Evolutionary conservation across 2,888 invertebrate species (phyloP).

Genomic region (Yponomeuta evonymella): DNA sequence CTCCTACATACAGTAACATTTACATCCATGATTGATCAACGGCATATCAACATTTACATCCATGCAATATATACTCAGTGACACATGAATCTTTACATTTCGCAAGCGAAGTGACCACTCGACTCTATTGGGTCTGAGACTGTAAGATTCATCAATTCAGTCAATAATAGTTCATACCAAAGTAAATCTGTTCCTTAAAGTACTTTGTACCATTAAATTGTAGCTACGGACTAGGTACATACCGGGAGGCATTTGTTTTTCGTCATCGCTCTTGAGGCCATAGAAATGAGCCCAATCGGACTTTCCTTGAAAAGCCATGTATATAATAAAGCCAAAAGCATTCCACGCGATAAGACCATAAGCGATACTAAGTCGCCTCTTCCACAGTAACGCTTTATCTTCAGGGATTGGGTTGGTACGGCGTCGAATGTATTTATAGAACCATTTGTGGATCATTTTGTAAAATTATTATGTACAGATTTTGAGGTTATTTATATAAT

Average conservation of each 20-base stretch:
- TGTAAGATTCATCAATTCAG: no score
- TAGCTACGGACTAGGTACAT: conserved; percentile 20
- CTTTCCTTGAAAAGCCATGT: conserved; percentile 76
- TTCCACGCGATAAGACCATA: conserved; percentile 84
- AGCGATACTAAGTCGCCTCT: conserved; percentile 75
- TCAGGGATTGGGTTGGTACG: conserved; percentile 60
- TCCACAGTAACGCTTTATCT: conserved; percentile 76
- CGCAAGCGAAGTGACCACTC: no score
- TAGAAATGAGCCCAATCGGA: conserved; percentile 81
- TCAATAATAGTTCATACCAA: no score
- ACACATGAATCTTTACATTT: no score
- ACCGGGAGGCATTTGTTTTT: conserved; percentile 76
- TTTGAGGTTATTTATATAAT: conserved; percentile 17
- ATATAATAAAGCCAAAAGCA: conserved; percentile 80
- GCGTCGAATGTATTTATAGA: conserved; percentile 56
- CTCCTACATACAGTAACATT: no score
- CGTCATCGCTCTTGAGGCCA: conserved; percentile 79
- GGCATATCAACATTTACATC: no score
- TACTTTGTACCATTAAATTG: neutral
- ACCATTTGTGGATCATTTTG: conserved; percentile 58
- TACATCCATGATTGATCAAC: no score
- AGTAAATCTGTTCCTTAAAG: no score
- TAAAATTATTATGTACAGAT: conserved; percentile 2
- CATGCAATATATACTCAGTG: no score
- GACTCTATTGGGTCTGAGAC: no score